phyloP scores from a whole-genome alignment of 2,888 invertebrate species.

The Tholera decimalis region DNA sequence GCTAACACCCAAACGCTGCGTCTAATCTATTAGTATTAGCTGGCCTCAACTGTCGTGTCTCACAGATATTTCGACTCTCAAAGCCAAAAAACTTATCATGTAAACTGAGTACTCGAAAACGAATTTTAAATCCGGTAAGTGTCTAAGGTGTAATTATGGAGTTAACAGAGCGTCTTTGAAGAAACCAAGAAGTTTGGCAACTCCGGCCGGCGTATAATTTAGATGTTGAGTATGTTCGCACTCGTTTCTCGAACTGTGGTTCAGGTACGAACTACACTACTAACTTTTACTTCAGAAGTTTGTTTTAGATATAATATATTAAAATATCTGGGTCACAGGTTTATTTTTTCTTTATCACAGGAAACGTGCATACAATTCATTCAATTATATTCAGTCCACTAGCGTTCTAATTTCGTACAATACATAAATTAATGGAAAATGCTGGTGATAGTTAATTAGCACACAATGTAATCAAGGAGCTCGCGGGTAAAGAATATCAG shows the following conservation, averaged over 20 bases:
- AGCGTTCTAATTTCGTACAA: no score
- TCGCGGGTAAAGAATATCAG: no score
- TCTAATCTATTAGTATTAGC: not conserved
- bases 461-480: no score
- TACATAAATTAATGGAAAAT: no score
- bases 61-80: no score
- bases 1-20: no score
- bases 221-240: constrained; percentile 46
- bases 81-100: not conserved
- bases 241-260: constrained; percentile 43
- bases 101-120: constrained; percentile 54
- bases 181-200: constrained; percentile 50
- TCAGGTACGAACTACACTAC: constrained; percentile 6
- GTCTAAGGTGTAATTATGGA: constrained; percentile 69
- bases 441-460: no score
- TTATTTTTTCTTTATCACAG: no score
- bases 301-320: constrained; percentile 3
- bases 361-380: no score
- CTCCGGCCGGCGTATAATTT: constrained; percentile 50
- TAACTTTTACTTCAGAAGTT: constrained; percentile 27
- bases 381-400: no score
- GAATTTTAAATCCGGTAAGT: constrained; percentile 64
- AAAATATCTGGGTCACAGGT: no score
- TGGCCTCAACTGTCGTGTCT: not conserved
- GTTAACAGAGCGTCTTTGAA: constrained; percentile 54